phyloP scores from a whole-genome alignment of 2,113 vertebrate genomes.

The Tupaia chinensis region DNA sequence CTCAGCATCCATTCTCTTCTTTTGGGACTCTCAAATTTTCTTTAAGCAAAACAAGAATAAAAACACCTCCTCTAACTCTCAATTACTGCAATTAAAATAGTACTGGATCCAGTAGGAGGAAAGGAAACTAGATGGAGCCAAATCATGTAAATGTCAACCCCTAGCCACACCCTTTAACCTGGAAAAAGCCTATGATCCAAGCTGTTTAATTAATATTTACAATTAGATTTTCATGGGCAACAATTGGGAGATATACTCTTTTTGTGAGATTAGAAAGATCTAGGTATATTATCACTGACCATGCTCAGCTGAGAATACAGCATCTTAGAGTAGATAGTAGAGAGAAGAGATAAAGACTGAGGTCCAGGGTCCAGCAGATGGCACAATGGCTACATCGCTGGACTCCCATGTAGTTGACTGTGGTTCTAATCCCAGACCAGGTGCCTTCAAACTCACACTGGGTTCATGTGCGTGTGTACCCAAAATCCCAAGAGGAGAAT shows the following conservation, averaged over 20 bases:
- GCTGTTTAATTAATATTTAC: background rate
- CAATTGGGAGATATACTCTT: background rate
- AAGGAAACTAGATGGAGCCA: background rate
- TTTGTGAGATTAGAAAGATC: background rate
- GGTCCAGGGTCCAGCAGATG: background rate
- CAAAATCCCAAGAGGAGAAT: too few species aligned
- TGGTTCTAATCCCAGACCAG: too few species aligned
- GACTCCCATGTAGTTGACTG: too few species aligned
- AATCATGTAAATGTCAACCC: background rate
- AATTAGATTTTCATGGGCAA: rapidly evolving
- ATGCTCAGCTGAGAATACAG: background rate
- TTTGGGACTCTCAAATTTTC: background rate
- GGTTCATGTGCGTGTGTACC: too few species aligned
- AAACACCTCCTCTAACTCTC: background rate
- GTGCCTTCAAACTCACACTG: too few species aligned
- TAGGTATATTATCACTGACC: rapidly evolving
- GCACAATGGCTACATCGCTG: too few species aligned
- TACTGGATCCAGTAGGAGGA: rapidly evolving
- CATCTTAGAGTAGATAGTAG: background rate
- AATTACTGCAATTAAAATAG: background rate
- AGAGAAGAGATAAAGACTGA: background rate
- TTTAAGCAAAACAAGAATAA: background rate
- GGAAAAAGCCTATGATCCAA: background rate
- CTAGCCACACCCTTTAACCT: background rate
- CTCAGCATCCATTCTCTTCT: background rate